Evolutionary conservation across 2,888 invertebrate species (phyloP), one percentile per base, ranked within the genome.

Genomic region (Lumbricus terrestris): DNA sequence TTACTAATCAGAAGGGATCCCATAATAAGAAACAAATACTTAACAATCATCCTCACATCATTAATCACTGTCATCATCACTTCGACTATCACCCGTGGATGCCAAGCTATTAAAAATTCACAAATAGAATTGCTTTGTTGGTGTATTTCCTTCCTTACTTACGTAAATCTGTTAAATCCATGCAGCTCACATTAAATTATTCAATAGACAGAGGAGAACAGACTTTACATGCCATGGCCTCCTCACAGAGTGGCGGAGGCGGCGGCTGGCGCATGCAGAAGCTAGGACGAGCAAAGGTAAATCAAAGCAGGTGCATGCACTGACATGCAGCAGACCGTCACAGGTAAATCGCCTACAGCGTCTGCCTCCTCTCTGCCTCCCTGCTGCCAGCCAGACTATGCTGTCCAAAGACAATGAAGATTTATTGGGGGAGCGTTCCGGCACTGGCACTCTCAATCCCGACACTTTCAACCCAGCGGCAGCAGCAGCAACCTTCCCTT

Each of bases 341-440:
- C 69, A 69, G 69, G 69, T 69, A 69, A 69, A 69, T 69, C 69
- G 69, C 69, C 69, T 2, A 11, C 11, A 11, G 23, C 54, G 29
- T 8, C 54, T n/a, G n/a, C n/a, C n/a, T n/a, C n/a, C n/a, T n/a
- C n/a, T n/a, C n/a, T n/a, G n/a, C n/a, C n/a, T n/a, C n/a, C n/a
- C n/a, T 2, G 54, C 54, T 2, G 69, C 69, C 69, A n/a, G 69
- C 69, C 69, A 69, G 69, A 69, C 69, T 6, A 8, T 69, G 69
- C 69, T n/a, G 69, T 11, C 69, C 69, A 69, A 69, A 69, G 69
- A 69, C 69, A 69, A 69, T 69, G 69, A 69, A 69, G 69, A 69
- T 69, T 69, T 69, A 69, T n/a, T n/a, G 69, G 69, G 69, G 69
- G 69, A 69, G 69, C 69, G n/a, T 69, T 69, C 69, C 69, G 69